Evolutionary conservation across 1,140 invertebrate species (phyloP).

Genomic region (Holcopasites calliopsidis): DNA sequence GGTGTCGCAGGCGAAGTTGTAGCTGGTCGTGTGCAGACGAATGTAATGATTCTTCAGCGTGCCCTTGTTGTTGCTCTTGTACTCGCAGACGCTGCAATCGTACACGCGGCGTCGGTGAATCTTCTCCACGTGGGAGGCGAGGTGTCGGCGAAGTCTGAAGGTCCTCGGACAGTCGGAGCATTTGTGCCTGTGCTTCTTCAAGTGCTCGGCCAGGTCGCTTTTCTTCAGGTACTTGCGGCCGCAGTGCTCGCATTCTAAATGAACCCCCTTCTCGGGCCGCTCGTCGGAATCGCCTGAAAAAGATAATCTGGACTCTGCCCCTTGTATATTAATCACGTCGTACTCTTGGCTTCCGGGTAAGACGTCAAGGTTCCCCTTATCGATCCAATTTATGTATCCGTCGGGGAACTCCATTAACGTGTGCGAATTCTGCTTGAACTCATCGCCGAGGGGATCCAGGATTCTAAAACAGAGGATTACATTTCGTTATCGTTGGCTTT

Average conservation of each 20-base stretch:
- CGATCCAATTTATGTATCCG: slow-evolving; percentile 7
- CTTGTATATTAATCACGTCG: not conserved
- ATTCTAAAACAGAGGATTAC: slow-evolving; percentile 58
- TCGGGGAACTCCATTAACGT: not conserved
- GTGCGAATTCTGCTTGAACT: slow-evolving; percentile 6
- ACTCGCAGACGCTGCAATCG: slow-evolving; percentile 67
- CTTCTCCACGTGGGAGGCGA: slow-evolving; percentile 74
- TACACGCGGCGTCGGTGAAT: slow-evolving; percentile 53
- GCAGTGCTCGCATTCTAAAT: slow-evolving; percentile 55
- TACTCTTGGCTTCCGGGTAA: not conserved
- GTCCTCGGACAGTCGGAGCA: slow-evolving; percentile 62
- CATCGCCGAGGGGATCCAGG: slow-evolving; percentile 51
- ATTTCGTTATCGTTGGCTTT: slow-evolving; percentile 23
- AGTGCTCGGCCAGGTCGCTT: slow-evolving; percentile 75
- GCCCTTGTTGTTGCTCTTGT: slow-evolving; percentile 76
- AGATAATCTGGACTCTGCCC: not conserved
- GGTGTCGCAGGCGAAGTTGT: slow-evolving; percentile 67
- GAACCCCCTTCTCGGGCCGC: not conserved
- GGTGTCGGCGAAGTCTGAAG: slow-evolving; percentile 54
- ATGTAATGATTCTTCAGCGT: slow-evolving; percentile 82
- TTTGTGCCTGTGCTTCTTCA: slow-evolving; percentile 69
- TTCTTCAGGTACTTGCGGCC: slow-evolving; percentile 76
- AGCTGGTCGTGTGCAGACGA: slow-evolving; percentile 64
- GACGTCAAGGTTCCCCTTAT: slow-evolving; percentile 1
- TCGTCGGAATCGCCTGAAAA: not conserved